These are phyloP conservation scores for Sebastes hopkinsi DNA, from an alignment of 2,797 vertebrate species.

Conservation along the genomic window DNA sequence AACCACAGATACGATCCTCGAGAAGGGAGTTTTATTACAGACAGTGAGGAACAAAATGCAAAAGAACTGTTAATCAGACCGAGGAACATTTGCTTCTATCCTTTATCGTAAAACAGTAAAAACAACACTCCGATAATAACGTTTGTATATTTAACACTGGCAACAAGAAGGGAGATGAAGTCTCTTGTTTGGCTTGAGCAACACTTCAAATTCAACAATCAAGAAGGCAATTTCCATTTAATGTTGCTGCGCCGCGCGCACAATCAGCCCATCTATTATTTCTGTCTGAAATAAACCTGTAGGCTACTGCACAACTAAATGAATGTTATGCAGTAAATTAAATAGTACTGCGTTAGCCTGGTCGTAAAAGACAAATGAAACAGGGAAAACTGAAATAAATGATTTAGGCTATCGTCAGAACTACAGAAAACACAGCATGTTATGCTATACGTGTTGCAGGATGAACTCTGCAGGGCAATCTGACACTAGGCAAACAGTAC, in stretches of 20 bases:
- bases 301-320: constrained; percentile 2
- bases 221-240: constrained; percentile 10
- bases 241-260: neutral
- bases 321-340: constrained; percentile 1
- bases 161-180: neutral
- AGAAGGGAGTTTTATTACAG: neutral
- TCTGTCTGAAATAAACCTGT: constrained; percentile 15
- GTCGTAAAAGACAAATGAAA: neutral
- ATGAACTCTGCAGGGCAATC: neutral
- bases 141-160: neutral
- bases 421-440: neutral
- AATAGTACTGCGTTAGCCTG: neutral
- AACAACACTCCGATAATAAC: neutral
- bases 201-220: neutral
- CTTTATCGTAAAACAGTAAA: neutral
- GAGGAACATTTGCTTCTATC: neutral
- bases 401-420: neutral
- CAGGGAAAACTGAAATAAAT: neutral
- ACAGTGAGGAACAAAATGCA: neutral
- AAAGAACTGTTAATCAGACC: neutral
- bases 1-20: neutral
- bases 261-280: constrained; percentile 7
- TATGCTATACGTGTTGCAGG: neutral
- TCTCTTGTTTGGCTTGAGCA: neutral
- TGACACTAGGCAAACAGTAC: neutral